These are phyloP conservation scores for Ostrea denselamellosa DNA, from an alignment of 1,140 invertebrate species.

Conservation along the genomic window DNA sequence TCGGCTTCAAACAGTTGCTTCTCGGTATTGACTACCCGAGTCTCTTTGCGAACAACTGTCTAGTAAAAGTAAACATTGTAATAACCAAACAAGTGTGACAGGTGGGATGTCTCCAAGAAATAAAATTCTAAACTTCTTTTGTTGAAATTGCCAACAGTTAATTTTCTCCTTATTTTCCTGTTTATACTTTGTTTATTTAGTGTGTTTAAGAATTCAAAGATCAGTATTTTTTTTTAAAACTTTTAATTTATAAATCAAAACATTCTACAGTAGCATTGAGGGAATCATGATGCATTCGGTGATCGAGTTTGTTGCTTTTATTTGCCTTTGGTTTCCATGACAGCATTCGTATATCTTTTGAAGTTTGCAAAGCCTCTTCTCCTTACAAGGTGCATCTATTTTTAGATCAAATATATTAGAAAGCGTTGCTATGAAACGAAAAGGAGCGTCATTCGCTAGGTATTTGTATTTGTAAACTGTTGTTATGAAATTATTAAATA, in stretches of 20 bases:
- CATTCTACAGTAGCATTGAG: background rate
- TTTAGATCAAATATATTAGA: conserved; percentile 29
- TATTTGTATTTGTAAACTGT: conserved; percentile 20
- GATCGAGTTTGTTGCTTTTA: background rate
- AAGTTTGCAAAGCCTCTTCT: conserved; percentile 23
- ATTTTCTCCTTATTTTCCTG: background rate
- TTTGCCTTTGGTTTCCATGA: conserved; percentile 2
- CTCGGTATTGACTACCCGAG: conserved; percentile 57
- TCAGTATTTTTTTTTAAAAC: no score
- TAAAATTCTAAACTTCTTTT: background rate
- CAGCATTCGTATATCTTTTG: conserved; percentile 27
- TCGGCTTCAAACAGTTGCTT: conserved; percentile 59
- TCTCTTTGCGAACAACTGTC: conserved; percentile 42
- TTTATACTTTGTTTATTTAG: background rate
- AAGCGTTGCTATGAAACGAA: conserved; percentile 39
- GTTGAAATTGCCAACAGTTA: background rate
- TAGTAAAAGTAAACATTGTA: conserved; percentile 45
- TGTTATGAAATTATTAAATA: conserved; percentile 22
- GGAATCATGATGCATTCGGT: background rate
- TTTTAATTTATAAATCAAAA: background rate
- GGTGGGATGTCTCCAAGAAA: background rate
- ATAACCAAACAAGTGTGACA: background rate
- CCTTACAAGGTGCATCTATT: conserved; percentile 37
- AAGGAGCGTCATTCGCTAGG: background rate
- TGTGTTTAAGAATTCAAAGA: background rate